Evolutionary conservation across 2,888 invertebrate genomes (phyloP).

Genomic region (Sceliomorpha sp.): DNA sequence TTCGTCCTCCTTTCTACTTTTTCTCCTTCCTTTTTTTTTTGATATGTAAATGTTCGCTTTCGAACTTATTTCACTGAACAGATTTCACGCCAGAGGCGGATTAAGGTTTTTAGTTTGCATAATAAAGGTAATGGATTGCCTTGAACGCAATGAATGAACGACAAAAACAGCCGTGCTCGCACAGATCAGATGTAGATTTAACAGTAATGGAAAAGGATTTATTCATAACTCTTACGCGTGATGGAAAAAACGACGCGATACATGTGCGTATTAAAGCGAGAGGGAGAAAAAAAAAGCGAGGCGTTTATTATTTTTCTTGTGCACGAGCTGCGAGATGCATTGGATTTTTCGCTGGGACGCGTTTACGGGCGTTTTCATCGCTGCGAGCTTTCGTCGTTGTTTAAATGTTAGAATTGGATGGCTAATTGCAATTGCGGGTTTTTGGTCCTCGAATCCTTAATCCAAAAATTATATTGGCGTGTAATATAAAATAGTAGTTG

Average conservation of each 20-base stretch:
- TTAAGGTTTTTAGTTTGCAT: conserved; percentile 20
- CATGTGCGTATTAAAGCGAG: neutral
- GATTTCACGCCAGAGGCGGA: conserved; percentile 26
- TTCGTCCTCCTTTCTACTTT: neutral
- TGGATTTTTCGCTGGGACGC: too few relatives aligned
- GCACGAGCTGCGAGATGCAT: too few relatives aligned
- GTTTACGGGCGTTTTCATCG: too few relatives aligned
- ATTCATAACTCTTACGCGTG: conserved; percentile 7
- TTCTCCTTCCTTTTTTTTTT: conserved; percentile 36
- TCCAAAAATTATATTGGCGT: too few relatives aligned
- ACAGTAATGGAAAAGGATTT: conserved; percentile 12
- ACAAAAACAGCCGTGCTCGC: conserved; percentile 12
- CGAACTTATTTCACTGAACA: conserved; percentile 26
- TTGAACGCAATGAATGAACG: conserved; percentile 15
- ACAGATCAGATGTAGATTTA: conserved; percentile 11
- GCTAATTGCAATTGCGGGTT: too few relatives aligned
- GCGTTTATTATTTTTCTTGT: neutral
- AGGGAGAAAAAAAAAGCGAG: neutral
- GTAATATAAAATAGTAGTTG: too few relatives aligned
- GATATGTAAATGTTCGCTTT: conserved; percentile 22
- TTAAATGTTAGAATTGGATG: too few relatives aligned
- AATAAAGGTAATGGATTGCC: conserved; percentile 18
- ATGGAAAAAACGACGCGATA: conserved; percentile 7
- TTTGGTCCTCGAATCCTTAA: too few relatives aligned
- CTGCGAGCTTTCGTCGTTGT: too few relatives aligned